phyloP scores from a whole-genome alignment of 2,113 vertebrate genomes.

The Limanda limanda region DNA sequence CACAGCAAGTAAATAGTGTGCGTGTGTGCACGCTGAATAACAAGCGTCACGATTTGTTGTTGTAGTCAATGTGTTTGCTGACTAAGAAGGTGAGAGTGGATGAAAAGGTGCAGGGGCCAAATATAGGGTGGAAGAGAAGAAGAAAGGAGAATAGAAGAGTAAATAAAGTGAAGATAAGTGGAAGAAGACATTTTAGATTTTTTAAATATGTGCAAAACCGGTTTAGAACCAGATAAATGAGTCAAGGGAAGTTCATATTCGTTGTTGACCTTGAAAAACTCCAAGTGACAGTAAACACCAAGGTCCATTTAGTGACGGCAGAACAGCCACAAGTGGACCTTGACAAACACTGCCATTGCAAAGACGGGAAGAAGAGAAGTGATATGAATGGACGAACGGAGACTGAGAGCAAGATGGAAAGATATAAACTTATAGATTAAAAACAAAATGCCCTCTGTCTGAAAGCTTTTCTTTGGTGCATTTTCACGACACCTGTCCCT shows the following conservation, averaged over 20 bases:
- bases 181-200: not conserved
- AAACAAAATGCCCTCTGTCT: not conserved
- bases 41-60: not conserved
- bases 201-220: too few species aligned
- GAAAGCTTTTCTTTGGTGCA: not conserved
- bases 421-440: not conserved
- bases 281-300: not conserved
- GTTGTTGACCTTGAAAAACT: constrained; percentile 1
- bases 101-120: not conserved
- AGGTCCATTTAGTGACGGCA: not conserved
- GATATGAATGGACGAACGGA: not conserved
- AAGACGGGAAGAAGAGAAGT: not conserved
- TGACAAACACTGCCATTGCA: not conserved
- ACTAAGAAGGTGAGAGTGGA: not conserved
- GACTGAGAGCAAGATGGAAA: too few species aligned
- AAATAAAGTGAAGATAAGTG: not conserved
- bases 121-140: not conserved
- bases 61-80: not conserved
- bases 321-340: not conserved
- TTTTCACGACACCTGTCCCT: constrained; percentile 15
- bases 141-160: not conserved
- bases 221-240: not conserved
- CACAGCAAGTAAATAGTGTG: constrained; percentile 2
- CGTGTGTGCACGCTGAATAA: constrained; percentile 8
- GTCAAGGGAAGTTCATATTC: not conserved